Evolutionary conservation across 2,888 invertebrate species (phyloP).

Genomic region (Apamea crenata): DNA sequence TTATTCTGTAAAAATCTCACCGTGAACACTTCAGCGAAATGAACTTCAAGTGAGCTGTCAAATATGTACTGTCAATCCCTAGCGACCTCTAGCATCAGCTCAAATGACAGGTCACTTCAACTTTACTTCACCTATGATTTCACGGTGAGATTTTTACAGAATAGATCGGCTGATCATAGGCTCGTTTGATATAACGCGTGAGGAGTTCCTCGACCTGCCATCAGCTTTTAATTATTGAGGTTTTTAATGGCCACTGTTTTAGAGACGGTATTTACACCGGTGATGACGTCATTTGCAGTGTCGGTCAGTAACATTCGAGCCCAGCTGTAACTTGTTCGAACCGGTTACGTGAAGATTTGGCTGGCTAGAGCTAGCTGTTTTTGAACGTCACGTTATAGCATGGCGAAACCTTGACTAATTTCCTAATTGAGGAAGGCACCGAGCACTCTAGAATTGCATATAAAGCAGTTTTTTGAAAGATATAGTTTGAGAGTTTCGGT

Average conservation of each 20-base stretch:
- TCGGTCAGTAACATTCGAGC: slow-evolving; percentile 11
- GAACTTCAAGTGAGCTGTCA: no score
- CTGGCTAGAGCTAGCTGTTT: background rate
- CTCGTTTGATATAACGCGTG: background rate
- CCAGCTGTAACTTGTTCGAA: background rate
- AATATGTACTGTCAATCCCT: no score
- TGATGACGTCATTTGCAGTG: background rate
- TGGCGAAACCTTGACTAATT: background rate
- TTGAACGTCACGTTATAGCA: background rate
- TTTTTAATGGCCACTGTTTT: background rate
- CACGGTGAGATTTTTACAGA: no score
- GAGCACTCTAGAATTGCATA: background rate
- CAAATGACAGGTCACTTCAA: no score
- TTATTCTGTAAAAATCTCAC: no score
- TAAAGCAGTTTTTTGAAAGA: background rate
- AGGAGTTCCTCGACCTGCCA: background rate
- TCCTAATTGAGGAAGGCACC: background rate
- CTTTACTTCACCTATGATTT: no score
- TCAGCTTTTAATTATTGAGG: background rate
- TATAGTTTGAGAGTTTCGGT: background rate
- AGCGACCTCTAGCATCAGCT: no score
- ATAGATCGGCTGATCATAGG: background rate
- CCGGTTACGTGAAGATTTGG: background rate
- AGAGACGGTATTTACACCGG: background rate
- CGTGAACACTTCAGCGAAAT: no score